phyloP scores from a whole-genome alignment of 2,797 vertebrate species.

The Enteromius paludinosus region DNA sequence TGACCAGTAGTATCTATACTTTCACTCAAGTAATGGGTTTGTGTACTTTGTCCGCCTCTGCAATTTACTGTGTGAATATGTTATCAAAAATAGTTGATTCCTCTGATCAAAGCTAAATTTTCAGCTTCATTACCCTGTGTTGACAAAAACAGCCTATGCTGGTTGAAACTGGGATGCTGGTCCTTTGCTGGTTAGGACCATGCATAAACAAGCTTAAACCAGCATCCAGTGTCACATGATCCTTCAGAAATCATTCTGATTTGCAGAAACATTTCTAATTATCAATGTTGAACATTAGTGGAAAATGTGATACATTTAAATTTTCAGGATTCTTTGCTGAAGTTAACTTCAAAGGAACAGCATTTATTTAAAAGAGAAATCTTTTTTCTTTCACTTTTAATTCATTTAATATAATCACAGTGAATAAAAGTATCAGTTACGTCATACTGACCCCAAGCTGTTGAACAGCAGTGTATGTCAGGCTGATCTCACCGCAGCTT shows the following conservation, averaged over 20 bases:
- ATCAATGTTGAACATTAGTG: not conserved
- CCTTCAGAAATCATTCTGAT: not conserved
- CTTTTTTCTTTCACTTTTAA: not conserved
- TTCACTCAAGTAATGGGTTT: no score
- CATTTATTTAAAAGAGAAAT: not conserved
- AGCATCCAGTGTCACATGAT: not conserved
- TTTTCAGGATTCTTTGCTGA: not conserved
- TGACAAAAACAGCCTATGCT: no score
- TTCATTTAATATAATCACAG: not conserved
- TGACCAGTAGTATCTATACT: no score
- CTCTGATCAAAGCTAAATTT: not conserved
- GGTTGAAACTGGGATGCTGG: no score
- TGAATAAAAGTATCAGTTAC: not conserved
- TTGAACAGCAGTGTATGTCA: not conserved
- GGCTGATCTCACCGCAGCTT: slow-evolving; percentile 57
- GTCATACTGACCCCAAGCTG: not conserved
- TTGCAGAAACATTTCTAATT: no score
- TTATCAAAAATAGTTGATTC: not conserved
- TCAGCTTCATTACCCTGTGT: not conserved
- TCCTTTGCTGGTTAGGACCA: no score
- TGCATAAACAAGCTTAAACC: no score
- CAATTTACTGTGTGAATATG: not conserved
- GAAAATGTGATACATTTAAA: not conserved
- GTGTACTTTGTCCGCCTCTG: no score
- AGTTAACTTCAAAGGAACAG: not conserved